Base-by-base conservation (phyloP, 2,797 vertebrate genomes). In the Cottoperca gobio region DNA sequence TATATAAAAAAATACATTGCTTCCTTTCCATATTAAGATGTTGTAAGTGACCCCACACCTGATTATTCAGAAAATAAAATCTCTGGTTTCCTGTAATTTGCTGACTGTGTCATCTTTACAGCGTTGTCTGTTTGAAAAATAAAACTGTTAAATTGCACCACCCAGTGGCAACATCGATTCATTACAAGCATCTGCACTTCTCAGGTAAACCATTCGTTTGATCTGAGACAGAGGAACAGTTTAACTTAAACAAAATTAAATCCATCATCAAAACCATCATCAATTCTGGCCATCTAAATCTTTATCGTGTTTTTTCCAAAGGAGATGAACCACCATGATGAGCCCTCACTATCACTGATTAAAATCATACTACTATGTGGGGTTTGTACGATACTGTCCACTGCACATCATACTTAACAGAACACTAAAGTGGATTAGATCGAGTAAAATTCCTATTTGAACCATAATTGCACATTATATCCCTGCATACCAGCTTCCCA, bases 401-500 rank as follows among this genome's bases (percentile, higher is more conserved):
- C 66, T 79, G 80, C 79, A 81, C 71, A 80, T 70, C 54, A 79
- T 61, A 82, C 61, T 75, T 81, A 74, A 71, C 50, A 73, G 19
- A 81, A 77, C 73, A 83, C 57, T 69, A 76, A 82, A 72, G 53
- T 72, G 75, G 76, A 88, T 82, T 76, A 83, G 67, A 88, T 76
- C 2, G 35, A 61, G 59, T 24, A 54, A 79, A 78, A 87, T 60
- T 50, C 78, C 37, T 64, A 66, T 88, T 81, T 79, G 58, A 86
- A 71, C 64, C 53, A 83, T 90, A 89, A 91, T 89, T 88, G 88
- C 78, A 87, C 73, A 85, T 89, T 86, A 81, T 68, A 70, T 83
- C 61, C 68, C 77, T 54, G 62, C 79, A 83, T 87, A 77, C 81
- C 58, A 78, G 70, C 57, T 62, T 69, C 21, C 53, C 81, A 91